Evolutionary conservation across 2,888 invertebrate species (phyloP).

Genomic region (Drosophila basisetae): DNA sequence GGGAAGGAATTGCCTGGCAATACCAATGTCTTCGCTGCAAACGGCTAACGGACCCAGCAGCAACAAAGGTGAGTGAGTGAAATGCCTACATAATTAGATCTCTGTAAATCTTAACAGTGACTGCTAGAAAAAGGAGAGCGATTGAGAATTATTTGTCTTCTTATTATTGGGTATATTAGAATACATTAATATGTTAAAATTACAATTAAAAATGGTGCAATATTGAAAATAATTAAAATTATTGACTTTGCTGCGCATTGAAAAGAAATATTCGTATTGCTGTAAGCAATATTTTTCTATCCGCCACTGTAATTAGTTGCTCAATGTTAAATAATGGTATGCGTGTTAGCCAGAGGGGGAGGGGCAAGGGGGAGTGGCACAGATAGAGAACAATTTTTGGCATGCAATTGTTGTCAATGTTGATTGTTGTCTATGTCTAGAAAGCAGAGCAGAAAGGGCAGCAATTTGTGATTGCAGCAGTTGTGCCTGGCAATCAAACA

Average conservation of each 20-base stretch:
- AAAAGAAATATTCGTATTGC: background rate
- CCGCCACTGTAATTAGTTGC: background rate
- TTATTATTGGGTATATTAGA: background rate
- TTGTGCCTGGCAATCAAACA: conserved; percentile 73
- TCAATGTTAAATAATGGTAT: background rate
- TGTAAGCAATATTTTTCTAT: background rate
- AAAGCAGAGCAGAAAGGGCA: conserved; percentile 32
- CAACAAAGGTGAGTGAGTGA: conserved; percentile 71
- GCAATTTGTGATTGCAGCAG: conserved; percentile 50
- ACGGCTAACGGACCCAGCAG: conserved; percentile 75
- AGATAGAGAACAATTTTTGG: conserved; percentile 47
- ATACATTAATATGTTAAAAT: background rate
- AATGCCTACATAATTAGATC: background rate
- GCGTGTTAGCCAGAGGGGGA: background rate
- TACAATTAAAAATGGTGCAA: background rate
- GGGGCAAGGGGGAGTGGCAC: background rate
- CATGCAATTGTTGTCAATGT: conserved; percentile 50
- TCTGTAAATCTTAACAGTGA: background rate
- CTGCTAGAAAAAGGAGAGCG: background rate
- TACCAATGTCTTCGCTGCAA: conserved; percentile 85
- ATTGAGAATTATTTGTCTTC: background rate
- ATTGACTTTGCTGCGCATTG: background rate
- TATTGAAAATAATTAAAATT: background rate
- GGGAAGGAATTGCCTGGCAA: conserved; percentile 83
- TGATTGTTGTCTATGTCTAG: conserved; percentile 1